Evolutionary conservation across 2,888 invertebrate species (phyloP).

Genomic region (Thecocarcelia acutangulata): DNA sequence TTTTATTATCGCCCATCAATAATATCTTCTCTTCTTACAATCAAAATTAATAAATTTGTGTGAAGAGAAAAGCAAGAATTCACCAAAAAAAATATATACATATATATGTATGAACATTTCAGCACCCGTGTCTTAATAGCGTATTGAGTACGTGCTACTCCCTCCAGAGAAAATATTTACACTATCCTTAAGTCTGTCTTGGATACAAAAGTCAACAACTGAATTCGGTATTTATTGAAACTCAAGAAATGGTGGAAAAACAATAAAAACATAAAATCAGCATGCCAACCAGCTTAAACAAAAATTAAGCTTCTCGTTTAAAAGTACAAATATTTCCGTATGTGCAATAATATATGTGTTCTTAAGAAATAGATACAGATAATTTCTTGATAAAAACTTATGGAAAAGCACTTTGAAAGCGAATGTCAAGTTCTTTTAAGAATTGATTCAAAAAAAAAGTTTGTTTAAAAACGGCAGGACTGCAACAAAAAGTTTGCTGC

Average conservation of each 20-base stretch:
- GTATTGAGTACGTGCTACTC: constrained; percentile 43
- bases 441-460: background rate
- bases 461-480: constrained; percentile 4
- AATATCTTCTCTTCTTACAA: constrained; percentile 1
- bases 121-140: constrained; percentile 40
- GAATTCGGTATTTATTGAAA: constrained; percentile 8
- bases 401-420: background rate
- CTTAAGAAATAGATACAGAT: background rate
- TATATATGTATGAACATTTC: constrained; percentile 22
- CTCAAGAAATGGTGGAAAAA: background rate
- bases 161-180: constrained; percentile 44
- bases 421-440: background rate
- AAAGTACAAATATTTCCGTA: background rate
- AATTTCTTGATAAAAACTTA: background rate
- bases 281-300: background rate
- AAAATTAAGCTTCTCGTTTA: background rate
- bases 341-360: background rate
- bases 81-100: background rate
- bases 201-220: constrained; percentile 32
- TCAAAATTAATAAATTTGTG: constrained; percentile 20
- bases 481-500: constrained; percentile 3
- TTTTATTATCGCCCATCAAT: background rate
- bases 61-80: constrained; percentile 1
- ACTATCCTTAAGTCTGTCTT: constrained; percentile 16
- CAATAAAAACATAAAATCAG: background rate